A percentile compares a stretch with the other conserved stretches of the same genome.
These are phyloP conservation scores for Scaptomyza reducta DNA, from an alignment of 2,888 invertebrate genomes.

Conservation along the genomic window DNA sequence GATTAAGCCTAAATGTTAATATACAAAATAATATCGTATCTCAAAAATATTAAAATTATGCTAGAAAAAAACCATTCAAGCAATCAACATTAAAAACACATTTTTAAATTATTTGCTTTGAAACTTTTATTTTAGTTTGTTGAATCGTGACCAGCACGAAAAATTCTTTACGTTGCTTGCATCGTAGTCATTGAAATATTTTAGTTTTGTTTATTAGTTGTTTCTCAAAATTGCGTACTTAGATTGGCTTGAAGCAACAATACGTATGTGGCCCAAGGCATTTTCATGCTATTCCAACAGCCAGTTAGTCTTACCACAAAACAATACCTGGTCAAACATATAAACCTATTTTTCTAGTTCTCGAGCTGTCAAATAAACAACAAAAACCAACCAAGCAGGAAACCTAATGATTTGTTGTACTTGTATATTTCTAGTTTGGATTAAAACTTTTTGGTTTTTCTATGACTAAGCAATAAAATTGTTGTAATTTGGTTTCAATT, in stretches of 20 bases:
- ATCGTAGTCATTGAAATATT: neutral
- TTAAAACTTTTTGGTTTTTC: neutral
- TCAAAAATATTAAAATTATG: slow-evolving; percentile 24
- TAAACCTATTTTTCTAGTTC: slow-evolving; percentile 5
- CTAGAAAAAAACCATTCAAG: slow-evolving; percentile 26
- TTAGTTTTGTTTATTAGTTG: neutral
- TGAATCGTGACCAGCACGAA: neutral
- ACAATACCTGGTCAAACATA: slow-evolving; percentile 12
- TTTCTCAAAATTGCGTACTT: slow-evolving; percentile 9
- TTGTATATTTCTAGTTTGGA: too few species aligned
- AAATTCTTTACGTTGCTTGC: neutral
- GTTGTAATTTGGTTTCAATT: slow-evolving; percentile 23
- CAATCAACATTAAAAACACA: slow-evolving; percentile 16
- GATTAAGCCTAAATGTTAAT: slow-evolving; percentile 64
- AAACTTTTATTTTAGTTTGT: neutral
- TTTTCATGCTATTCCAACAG: neutral
- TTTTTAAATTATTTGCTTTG: slow-evolving; percentile 15
- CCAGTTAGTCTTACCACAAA: slow-evolving; percentile 1
- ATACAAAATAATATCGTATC: slow-evolving; percentile 36
- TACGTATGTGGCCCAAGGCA: slow-evolving; percentile 4
- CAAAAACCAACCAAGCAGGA: too few species aligned
- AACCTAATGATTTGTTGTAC: too few species aligned
- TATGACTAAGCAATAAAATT: neutral
- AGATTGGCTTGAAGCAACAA: slow-evolving; percentile 9
- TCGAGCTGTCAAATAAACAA: neutral